phyloP scores from a whole-genome alignment of 30 jellyfish, hydroid and myxozoan genomes.

The Hydra vulgaris region DNA sequence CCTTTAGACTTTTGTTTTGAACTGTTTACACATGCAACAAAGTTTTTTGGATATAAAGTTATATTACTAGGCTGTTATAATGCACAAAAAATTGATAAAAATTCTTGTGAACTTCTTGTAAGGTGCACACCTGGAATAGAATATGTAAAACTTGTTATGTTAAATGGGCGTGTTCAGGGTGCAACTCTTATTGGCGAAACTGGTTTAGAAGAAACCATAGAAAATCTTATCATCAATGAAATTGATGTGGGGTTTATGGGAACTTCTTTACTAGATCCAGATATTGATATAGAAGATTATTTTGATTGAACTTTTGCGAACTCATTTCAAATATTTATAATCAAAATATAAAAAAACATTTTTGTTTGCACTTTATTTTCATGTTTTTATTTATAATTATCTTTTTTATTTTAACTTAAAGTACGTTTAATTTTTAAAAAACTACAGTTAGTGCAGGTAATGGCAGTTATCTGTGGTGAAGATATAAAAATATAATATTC shows the following conservation, averaged over 20 bases:
- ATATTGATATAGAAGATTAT: conserved; percentile 69
- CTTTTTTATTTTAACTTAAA: no score
- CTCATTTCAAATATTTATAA: not conserved
- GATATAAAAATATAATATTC: no score
- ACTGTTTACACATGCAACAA: conserved; percentile 79
- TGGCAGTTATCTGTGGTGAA: no score
- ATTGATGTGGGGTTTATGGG: conserved; percentile 66
- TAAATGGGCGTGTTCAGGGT: conserved; percentile 67
- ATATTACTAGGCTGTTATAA: conserved; percentile 71
- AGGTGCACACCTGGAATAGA: conserved; percentile 69
- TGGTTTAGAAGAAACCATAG: conserved; percentile 86
- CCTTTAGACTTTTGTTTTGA: conserved; percentile 82
- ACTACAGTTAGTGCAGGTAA: no score
- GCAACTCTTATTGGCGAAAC: conserved; percentile 94
- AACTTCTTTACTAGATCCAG: conserved; percentile 62
- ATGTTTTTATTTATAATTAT: no score
- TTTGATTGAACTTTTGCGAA: conserved; percentile 46
- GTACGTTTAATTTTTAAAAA: no score
- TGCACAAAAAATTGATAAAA: conserved; percentile 47
- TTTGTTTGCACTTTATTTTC: no score
- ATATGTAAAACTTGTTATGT: conserved; percentile 57
- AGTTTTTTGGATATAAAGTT: conserved; percentile 78
- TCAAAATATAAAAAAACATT: no score
- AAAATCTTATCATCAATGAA: conserved; percentile 69
- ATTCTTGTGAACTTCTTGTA: conserved; percentile 41